Base-by-base conservation (phyloP, 2,888 invertebrate species). In the Eurytoma californica region DNA sequence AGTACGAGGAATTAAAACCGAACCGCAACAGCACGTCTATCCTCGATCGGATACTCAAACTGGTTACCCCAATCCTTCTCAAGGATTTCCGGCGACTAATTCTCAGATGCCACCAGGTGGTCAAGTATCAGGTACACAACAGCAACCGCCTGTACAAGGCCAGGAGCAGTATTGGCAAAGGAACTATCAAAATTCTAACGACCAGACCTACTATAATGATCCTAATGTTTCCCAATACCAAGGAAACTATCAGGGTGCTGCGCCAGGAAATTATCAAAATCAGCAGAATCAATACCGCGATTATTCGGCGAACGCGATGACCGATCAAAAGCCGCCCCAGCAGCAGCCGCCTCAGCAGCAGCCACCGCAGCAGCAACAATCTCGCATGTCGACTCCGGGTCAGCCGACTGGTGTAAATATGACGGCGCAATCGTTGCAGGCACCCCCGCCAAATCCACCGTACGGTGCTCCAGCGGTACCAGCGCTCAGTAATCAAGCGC, bases 221-320 rank as follows among this genome's bases (percentile, higher is more conserved):
- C 82, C 86, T 0, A 84, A 83, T 47, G 77, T 84, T 4, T 86
- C 92, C 85, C 92, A 92, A 18, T 92, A 92, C 80, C 89, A 88
- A 70, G 88, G 85, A 47, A 90, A 89, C 51, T 47, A 63, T 12
- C 77, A 76, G 61, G 39, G n/a, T 7, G 16, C 28, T n/a, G 39
- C 57, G 4, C 92, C 78, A 57, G 74, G 53, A 30, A 80, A 67
- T 28, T 81, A 80, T 60, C 73, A 66, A 58, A 73, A 73, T 70
- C 81, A 77, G 14, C 86, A 85, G 60, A 86, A 84, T 76, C 63
- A 63, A 20, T 82, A 82, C 9, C 82, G 82, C 30, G 84, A 85
- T 81, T 85, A 84, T 55, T 18, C 77, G 3, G 12, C 60, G 20
- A 79, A 73, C 49, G 47, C 28, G 57, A 24, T 80, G 28, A 76